Base-by-base conservation (phyloP, 2,113 vertebrate genomes). In the Solenodon paradoxus region DNA sequence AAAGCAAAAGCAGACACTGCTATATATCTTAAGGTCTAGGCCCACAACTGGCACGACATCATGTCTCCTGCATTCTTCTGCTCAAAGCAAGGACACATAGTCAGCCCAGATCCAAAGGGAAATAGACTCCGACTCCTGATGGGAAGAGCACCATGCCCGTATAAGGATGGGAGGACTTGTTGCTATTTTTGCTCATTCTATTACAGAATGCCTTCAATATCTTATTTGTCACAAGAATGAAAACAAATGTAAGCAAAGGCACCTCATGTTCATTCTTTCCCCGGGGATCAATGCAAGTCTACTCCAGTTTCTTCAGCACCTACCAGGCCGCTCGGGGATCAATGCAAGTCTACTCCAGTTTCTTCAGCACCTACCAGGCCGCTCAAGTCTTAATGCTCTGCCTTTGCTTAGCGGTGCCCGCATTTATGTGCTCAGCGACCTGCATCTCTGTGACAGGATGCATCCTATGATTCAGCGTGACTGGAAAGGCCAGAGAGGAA, bases 201-300 rank as follows among this genome's bases (percentile, higher is more conserved):
- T 71, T 53, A 82, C 15, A 86, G 72, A 88, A 71, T 94, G 17
- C n/a, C 59, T 94, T 75, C 61, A 42, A 7, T 57, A 45, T 71
- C 28, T 86, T 80, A 68, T 49, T 55, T 84, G 38, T 81, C 68
- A 8, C 22, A 72, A 77, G 26, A 87, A 87, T 74, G 32, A 90
- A 95, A 83, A 55, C 47, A 75, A 82, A 79, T 57, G 9, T 88
- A 91, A 92, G 30, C 74, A 87, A 86, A 78, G 32, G 59, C n/a
- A 61, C 28, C 51, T 61, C n/a, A 24, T 51, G 28, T 90, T 81
- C 53, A 64, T 55, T 86, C 61, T 95, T 61, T 74, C 38, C 51
- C 61, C 24, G 49, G 57, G 26, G 7, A 22, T 88, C 78, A 91
- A 47, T 64, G 57, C 64, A 55, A 66, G 38, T 53, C 24, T 51